These are phyloP conservation scores for Watsonalla cultraria DNA, from an alignment of 2,888 invertebrate genomes.

Conservation along the genomic window DNA sequence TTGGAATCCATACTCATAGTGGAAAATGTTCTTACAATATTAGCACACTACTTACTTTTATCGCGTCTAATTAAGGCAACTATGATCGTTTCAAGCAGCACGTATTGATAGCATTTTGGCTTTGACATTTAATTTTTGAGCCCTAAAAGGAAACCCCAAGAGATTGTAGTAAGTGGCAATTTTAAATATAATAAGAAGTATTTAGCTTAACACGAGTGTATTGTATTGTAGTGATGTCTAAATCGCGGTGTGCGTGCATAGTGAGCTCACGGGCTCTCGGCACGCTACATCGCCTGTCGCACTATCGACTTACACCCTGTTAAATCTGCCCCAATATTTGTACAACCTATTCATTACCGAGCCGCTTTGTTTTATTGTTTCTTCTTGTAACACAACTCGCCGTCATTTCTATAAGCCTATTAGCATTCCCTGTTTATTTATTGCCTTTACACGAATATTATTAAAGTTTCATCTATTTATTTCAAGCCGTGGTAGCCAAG, in stretches of 20 bases:
- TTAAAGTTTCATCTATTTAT: too few relatives aligned
- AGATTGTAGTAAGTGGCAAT: too few relatives aligned
- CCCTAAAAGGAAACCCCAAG: too few relatives aligned
- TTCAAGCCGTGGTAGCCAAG: too few relatives aligned
- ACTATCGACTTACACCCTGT: conserved; percentile 75
- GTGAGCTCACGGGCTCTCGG: conserved; percentile 29
- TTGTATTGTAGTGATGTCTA: conserved; percentile 55
- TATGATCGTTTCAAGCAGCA: too few relatives aligned
- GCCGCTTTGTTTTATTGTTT: conserved; percentile 65
- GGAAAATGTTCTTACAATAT: conserved; percentile 3
- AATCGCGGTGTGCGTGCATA: conserved; percentile 49
- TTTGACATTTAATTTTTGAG: too few relatives aligned
- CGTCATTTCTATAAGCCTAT: conserved; percentile 43
- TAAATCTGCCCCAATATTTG: conserved; percentile 73
- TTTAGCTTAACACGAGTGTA: conserved; percentile 40
- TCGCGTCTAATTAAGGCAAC: too few relatives aligned
- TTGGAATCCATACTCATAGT: conserved; percentile 7
- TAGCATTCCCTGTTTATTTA: conserved; percentile 55
- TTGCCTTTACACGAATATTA: conserved; percentile 23
- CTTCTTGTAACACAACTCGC: conserved; percentile 43
- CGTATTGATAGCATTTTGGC: too few relatives aligned
- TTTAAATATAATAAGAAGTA: conserved; percentile 35
- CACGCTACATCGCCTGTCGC: conserved; percentile 71
- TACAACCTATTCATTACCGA: conserved; percentile 69
- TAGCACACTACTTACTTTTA: too few relatives aligned